These are phyloP conservation scores for Labia minor DNA, from an alignment of 2,888 invertebrate genomes.

Conservation along the genomic window DNA sequence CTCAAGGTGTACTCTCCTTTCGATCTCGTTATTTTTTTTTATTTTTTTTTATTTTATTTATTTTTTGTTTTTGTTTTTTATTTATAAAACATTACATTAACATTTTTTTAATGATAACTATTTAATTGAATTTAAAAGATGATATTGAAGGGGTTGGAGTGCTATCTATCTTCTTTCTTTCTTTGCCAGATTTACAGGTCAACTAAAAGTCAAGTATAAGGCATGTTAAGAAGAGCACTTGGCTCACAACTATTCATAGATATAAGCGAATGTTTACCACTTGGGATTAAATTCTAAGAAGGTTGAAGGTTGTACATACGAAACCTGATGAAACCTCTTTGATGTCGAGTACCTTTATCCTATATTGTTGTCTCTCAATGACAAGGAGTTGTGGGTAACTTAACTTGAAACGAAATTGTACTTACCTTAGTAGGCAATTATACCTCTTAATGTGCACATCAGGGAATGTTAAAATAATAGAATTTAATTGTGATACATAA, in stretches of 20 bases:
- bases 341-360: neutral
- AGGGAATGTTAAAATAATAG: neutral
- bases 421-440: neutral
- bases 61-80: no score
- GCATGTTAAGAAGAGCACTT: neutral
- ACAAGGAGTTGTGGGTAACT: no score
- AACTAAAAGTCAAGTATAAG: neutral
- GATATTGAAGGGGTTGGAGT: no score
- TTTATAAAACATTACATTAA: no score
- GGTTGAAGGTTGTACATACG: no score
- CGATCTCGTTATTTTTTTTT: no score
- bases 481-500: slow-evolving; percentile 7
- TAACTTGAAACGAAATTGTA: neutral
- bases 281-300: no score
- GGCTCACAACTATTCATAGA: neutral
- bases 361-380: no score
- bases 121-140: neutral
- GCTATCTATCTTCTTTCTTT: no score
- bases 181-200: no score
- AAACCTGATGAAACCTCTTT: neutral
- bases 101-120: neutral
- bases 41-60: no score
- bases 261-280: neutral
- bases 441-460: neutral
- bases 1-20: neutral